These are phyloP conservation scores for Hippocampus comes DNA, from an alignment of 2,113 vertebrate species.

Conservation along the genomic window DNA sequence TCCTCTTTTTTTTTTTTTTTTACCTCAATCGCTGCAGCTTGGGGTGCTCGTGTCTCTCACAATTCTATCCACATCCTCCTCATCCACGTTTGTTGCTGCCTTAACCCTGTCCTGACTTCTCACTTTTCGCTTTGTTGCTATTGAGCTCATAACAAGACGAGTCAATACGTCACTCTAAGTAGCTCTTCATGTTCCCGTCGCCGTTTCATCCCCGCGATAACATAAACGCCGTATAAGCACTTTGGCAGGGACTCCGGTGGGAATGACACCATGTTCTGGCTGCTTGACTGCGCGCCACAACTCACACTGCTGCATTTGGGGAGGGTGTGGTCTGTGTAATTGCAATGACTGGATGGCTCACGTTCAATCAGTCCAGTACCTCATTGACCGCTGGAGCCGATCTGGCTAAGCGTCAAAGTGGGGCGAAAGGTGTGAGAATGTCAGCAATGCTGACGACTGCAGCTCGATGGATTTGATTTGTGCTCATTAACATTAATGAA, in stretches of 20 bases:
- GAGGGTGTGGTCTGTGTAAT: background rate
- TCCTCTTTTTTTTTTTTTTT: background rate
- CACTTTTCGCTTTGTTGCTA: background rate
- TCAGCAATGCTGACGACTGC: background rate
- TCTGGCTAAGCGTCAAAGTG: background rate
- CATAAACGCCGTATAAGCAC: conserved; percentile 48
- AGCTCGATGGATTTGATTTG: background rate
- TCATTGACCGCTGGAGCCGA: conserved; percentile 14
- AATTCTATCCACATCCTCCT: background rate
- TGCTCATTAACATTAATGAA: background rate
- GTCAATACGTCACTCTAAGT: conserved; percentile 13
- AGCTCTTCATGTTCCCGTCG: conserved; percentile 20
- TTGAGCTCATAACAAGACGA: background rate
- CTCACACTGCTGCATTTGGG: conserved; percentile 7
- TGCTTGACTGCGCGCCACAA: conserved; percentile 4
- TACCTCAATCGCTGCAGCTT: background rate
- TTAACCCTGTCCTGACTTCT: background rate
- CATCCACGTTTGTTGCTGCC: background rate
- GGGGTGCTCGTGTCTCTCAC: background rate
- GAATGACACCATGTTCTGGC: conserved; percentile 17
- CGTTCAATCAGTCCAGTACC: conserved; percentile 32
- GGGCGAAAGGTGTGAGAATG: background rate
- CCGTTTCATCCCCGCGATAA: conserved; percentile 22
- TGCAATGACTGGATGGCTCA: background rate
- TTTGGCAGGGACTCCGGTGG: conserved; percentile 14